phyloP scores from a whole-genome alignment of 2,888 invertebrate species.

The Sericinus montela region DNA sequence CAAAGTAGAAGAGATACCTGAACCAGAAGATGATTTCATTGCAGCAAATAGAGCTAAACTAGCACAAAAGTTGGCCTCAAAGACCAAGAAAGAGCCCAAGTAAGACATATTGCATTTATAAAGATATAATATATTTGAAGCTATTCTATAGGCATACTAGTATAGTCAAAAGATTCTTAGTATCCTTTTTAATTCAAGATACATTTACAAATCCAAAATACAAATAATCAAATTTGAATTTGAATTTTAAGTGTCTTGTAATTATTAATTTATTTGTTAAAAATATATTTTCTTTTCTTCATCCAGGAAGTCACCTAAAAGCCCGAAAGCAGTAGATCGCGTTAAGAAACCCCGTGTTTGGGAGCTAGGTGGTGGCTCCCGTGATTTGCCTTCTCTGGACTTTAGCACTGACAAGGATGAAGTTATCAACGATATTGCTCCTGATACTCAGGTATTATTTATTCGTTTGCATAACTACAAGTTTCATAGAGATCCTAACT shows the following conservation, averaged over 20 bases:
- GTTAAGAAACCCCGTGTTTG: conserved; percentile 95
- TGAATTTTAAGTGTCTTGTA: not conserved
- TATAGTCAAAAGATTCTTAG: too few species aligned
- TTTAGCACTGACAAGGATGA: conserved; percentile 88
- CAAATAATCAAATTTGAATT: too few species aligned
- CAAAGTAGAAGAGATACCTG: conserved; percentile 52
- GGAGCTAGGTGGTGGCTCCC: conserved; percentile 89
- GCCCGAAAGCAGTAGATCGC: conserved; percentile 79
- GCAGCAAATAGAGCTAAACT: conserved; percentile 88
- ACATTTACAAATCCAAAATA: too few species aligned
- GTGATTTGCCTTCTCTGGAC: conserved; percentile 89
- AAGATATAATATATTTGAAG: not conserved
- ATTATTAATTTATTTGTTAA: not conserved
- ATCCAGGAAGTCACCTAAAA: conserved; percentile 66
- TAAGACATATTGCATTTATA: conserved; percentile 29
- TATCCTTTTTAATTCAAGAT: too few species aligned
- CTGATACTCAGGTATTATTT: conserved; percentile 84
- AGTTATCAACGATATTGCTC: conserved; percentile 76
- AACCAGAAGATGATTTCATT: conserved; percentile 83
- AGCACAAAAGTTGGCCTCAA: conserved; percentile 85
- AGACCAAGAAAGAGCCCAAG: conserved; percentile 80
- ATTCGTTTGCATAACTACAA: too few species aligned
- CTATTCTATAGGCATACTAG: too few species aligned
- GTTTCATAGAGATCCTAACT: too few species aligned
- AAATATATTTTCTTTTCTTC: too few species aligned